A percentile compares a stretch with the other conserved stretches of the same genome.
Evolutionary conservation across 1,140 invertebrate species (phyloP).

Genomic region (Drosophila quadrilineata): DNA sequence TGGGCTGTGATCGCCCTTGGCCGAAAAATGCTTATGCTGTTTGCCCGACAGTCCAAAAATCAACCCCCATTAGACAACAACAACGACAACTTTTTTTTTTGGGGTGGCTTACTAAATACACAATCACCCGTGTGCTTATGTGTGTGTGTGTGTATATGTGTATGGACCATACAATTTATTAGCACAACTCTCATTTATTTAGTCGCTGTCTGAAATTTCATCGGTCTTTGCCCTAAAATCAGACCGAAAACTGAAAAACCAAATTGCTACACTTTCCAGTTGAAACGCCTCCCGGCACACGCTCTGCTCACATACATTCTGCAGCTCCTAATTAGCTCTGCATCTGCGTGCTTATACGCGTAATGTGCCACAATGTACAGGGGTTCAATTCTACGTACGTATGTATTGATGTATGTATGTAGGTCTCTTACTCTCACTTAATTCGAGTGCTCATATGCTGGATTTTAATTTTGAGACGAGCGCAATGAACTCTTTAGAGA

Average conservation of each 20-base stretch:
- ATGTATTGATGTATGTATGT: no score
- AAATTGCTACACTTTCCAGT: constrained; percentile 7
- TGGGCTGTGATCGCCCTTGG: constrained; percentile 66
- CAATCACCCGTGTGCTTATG: background rate
- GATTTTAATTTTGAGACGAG: constrained; percentile 30
- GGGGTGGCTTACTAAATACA: constrained; percentile 50
- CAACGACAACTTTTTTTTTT: constrained; percentile 35
- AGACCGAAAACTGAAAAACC: no score
- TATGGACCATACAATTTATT: constrained; percentile 30
- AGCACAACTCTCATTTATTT: constrained; percentile 14
- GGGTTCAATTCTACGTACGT: no score
- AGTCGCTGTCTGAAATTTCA: constrained; percentile 24
- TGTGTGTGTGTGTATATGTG: constrained; percentile 8
- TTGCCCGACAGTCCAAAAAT: constrained; percentile 33
- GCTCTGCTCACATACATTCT: background rate
- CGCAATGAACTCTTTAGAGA: constrained; percentile 30
- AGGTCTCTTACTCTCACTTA: no score
- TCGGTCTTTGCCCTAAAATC: constrained; percentile 2
- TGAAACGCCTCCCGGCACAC: background rate
- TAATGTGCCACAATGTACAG: background rate
- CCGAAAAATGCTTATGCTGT: constrained; percentile 70
- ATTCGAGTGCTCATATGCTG: constrained; percentile 13
- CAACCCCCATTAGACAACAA: constrained; percentile 58
- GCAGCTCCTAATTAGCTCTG: constrained; percentile 27
- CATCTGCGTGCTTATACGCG: constrained; percentile 28